phyloP scores from a whole-genome alignment of 2,113 vertebrate genomes.

The Ophthalmolycus amberensis region DNA sequence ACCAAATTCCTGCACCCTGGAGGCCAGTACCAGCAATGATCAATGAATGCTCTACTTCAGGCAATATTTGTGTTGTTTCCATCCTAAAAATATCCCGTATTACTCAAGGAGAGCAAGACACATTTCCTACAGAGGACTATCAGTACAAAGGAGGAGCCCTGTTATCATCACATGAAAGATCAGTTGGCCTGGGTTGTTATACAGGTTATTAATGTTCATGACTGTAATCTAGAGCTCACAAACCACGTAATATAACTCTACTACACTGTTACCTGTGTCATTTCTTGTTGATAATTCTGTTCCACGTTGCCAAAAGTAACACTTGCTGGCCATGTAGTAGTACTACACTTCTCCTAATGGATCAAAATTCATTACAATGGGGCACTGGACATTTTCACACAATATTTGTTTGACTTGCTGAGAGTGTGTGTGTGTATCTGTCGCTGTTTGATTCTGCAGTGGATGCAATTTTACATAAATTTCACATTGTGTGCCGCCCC shows the following conservation, averaged over 20 bases:
- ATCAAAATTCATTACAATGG: not conserved
- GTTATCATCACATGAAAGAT: slow-evolving; percentile 9
- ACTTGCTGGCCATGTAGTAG: not conserved
- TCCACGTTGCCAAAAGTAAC: not conserved
- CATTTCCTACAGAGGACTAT: not conserved
- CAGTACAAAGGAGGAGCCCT: not conserved
- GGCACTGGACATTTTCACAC: not conserved
- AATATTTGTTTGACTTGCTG: slow-evolving; percentile 14
- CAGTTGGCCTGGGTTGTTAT: not conserved
- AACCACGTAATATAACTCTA: not conserved
- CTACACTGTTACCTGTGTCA: not conserved
- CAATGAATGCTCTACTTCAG: slow-evolving; percentile 16
- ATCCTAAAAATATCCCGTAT: slow-evolving; percentile 27
- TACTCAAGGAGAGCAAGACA: slow-evolving; percentile 21
- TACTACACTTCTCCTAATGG: not conserved
- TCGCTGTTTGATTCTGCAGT: not conserved
- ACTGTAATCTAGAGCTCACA: slow-evolving; percentile 9
- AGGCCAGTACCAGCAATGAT: slow-evolving; percentile 18
- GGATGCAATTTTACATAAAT: not conserved
- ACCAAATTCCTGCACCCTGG: not conserved
- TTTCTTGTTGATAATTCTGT: not conserved
- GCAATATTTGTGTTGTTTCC: slow-evolving; percentile 9
- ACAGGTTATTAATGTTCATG: slow-evolving; percentile 1
- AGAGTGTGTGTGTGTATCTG: not conserved
- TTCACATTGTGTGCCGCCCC: slow-evolving; percentile 4